Percentiles rank a stretch among this genome's conserved stretches.
phyloP scores from a whole-genome alignment of 1,140 invertebrate genomes.

The Drosophila varians region DNA sequence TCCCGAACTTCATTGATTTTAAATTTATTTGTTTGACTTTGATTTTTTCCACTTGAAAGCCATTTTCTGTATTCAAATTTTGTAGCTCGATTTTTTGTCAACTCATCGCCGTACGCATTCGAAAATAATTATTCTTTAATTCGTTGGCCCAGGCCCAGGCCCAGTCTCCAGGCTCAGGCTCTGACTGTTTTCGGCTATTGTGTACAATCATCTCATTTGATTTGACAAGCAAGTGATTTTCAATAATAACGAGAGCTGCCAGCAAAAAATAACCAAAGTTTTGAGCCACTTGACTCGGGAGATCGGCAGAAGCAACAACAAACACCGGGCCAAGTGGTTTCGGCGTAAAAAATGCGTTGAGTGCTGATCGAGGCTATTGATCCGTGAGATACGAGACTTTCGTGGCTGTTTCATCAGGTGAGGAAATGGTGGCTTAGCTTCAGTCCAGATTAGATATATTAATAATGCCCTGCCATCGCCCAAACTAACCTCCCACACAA shows the following conservation, averaged over 20 bases:
- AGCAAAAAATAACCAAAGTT: constrained; percentile 51
- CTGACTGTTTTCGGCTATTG: constrained; percentile 43
- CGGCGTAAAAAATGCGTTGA: constrained; percentile 35
- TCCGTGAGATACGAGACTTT: constrained; percentile 11
- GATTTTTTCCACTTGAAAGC: constrained; percentile 55
- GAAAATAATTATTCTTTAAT: constrained; percentile 81
- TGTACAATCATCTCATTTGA: constrained; percentile 83
- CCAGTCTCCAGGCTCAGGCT: not conserved
- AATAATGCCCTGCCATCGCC: too few species aligned
- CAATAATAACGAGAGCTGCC: constrained; percentile 80
- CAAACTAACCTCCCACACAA: not conserved
- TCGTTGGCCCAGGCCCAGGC: constrained; percentile 53
- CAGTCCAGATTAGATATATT: too few species aligned
- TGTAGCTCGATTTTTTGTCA: constrained; percentile 44
- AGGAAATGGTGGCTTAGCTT: constrained; percentile 1
- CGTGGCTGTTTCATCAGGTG: constrained; percentile 10
- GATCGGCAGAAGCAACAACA: constrained; percentile 45
- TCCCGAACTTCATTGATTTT: constrained; percentile 72
- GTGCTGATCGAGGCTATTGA: constrained; percentile 37
- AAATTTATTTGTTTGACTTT: constrained; percentile 78
- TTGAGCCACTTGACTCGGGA: constrained; percentile 21
- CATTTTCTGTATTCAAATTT: constrained; percentile 45
- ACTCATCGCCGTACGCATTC: constrained; percentile 70
- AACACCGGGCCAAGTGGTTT: constrained; percentile 52
- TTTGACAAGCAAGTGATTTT: constrained; percentile 83